A percentile compares a stretch with the other conserved stretches of the same genome.
Evolutionary conservation across 2,113 vertebrate genomes (phyloP).

Genomic region (Dascyllus trimaculatus): DNA sequence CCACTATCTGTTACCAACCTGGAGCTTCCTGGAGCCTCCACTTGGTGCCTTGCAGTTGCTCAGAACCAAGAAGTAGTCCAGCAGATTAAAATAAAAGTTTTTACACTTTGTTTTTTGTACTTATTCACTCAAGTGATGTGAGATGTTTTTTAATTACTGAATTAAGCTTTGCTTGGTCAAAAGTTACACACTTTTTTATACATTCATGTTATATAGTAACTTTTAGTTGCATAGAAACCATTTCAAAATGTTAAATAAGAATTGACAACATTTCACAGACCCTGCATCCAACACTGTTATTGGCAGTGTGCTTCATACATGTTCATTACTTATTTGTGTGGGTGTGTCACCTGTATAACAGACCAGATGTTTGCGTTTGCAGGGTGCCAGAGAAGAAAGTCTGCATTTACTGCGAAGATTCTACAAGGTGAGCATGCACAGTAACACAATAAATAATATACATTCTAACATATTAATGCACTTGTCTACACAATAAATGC

Average conservation of each 20-base stretch:
- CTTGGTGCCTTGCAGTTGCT: no score
- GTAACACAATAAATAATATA: not conserved
- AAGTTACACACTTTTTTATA: no score
- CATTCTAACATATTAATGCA: no score
- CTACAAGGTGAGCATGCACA: slow-evolving; percentile 88
- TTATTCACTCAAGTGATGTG: no score
- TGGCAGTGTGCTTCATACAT: not conserved
- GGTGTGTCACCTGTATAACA: not conserved
- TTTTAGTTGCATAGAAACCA: no score
- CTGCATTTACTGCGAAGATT: slow-evolving; percentile 93
- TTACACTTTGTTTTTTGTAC: no score
- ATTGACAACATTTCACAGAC: not conserved
- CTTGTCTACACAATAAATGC: not conserved
- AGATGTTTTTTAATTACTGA: no score
- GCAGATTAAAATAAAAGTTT: not conserved
- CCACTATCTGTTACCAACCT: not conserved
- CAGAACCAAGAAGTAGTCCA: not conserved
- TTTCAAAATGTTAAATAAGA: not conserved
- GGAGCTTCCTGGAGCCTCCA: no score
- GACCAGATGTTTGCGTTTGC: slow-evolving; percentile 37
- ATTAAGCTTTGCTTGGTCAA: no score
- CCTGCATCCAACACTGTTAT: not conserved
- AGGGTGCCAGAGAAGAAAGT: slow-evolving; percentile 97
- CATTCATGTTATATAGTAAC: no score
- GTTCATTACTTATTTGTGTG: not conserved